These are phyloP conservation scores for Linyphia triangularis DNA, from an alignment of 2,888 invertebrate species.

Conservation along the genomic window DNA sequence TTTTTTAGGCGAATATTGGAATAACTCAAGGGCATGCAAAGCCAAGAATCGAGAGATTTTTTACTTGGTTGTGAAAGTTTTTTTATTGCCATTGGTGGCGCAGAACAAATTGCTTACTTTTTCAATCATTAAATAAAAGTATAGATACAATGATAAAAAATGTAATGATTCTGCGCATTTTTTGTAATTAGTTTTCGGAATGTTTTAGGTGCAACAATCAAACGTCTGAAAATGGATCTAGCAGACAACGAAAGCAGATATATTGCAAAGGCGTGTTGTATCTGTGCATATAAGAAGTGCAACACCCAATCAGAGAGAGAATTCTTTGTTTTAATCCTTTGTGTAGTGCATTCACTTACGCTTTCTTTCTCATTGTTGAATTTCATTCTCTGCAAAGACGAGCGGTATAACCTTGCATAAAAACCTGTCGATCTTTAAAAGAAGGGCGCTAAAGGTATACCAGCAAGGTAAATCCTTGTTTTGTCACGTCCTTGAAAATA, in stretches of 20 bases:
- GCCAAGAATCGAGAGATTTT: no score
- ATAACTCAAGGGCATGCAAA: no score
- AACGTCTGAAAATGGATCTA: background rate
- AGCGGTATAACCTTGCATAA: constrained; percentile 59
- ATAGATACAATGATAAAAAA: no score
- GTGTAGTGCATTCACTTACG: constrained; percentile 43
- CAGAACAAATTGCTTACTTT: no score
- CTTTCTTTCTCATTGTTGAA: constrained; percentile 42
- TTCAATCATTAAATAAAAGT: no score
- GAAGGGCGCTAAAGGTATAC: constrained; percentile 62
- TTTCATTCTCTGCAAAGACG: constrained; percentile 41
- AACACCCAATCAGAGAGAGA: constrained; percentile 34
- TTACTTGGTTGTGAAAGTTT: no score
- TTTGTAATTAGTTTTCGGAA: background rate
- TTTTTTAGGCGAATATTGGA: no score
- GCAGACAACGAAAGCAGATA: background rate
- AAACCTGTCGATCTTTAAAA: constrained; percentile 51
- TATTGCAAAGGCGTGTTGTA: background rate
- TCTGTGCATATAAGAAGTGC: constrained; percentile 15
- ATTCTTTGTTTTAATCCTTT: constrained; percentile 50
- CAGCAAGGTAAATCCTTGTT: constrained; percentile 65
- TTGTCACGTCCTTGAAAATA: constrained; percentile 46
- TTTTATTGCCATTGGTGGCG: no score
- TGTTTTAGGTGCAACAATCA: background rate
- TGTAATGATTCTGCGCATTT: no score